Base-by-base conservation (phyloP, 2,113 vertebrate species). In the Miniopterus natalensis region DNA sequence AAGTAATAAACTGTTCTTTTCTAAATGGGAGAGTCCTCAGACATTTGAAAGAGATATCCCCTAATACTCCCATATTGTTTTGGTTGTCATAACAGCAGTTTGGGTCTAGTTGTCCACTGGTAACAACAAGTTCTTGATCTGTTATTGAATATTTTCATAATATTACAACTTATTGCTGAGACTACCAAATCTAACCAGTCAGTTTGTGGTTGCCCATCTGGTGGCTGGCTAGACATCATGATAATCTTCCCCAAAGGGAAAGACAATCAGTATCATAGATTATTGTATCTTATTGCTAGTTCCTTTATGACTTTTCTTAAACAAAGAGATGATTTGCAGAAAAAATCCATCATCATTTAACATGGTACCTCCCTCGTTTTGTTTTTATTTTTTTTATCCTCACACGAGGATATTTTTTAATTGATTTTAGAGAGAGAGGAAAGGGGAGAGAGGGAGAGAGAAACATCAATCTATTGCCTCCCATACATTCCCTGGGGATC, bases 151-250 rank as follows among this genome's bases (percentile, higher is more conserved):
- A 71, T 81, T 88, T 94, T 88, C 14, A 55, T 20, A n/a, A 18
- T 88, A 74, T 83, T 51, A 73, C 51, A 73, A n/a, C 53, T 94
- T 74, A 74, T 63, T 73, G 8, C n/a, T 74, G 66, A 81, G 47
- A 55, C 20, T 21, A 55, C 77, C 57, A 81, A 74, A 57, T 49
- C 53, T 63, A 53, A 45, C 27, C 65, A 65, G 29, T 73, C 70
- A 83, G 47, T 75, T 66, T 83, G 53, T 25, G n/a, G 29, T 31
- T 75, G 15, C 49, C 57, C 15, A 59, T 73, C 75, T 31, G 12
- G 12, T 61, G 53, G 68, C 4, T 61, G 53, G 55, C 4, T 18
- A 73, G 31, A 36, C 17, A 49, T 29, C 63, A 70, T 1, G 3
- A 59, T 70, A 59, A 40, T 70, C 47, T 86, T 59, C 31, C 36